Evolutionary conservation across 2,797 vertebrate genomes (phyloP), one percentile per base, ranked within the genome.

Genomic region (Apodemus agrarius): DNA sequence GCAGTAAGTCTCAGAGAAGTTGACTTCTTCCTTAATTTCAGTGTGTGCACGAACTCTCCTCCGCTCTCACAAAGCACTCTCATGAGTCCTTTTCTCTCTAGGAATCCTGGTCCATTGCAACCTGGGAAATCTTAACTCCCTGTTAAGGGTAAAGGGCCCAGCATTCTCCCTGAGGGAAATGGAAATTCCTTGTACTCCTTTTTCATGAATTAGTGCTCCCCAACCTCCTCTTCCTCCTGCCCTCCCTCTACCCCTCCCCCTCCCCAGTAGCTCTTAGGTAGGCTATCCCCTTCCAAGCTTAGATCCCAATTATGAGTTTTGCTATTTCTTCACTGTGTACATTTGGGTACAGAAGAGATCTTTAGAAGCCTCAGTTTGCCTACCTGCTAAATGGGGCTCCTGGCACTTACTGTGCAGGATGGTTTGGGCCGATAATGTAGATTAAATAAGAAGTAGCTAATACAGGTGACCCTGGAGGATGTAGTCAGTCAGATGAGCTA

Each of bases 131-230:
- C 91, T 67, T 75, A 88, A 93, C 94, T 95, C 94, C 96, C 67
- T 80, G 69, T 86, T 93, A 89, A 97, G 96, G 85, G 93, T 92
- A 91, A 97, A 96, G 69, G 95, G 94, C 93, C 97, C 93, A 97
- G 92, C 75, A 81, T 95, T 95, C 92, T 97, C 90, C 95, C 85
- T 16, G 24, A 92, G 90, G 63, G 95, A 80, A 97, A 96, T 91
- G 74, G 93, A 97, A 97, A 97, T 98, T 97, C 95, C 86, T 97
- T 40, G 63, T 95, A 97, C 97, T 96, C 95, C 59, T 97, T 97
- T 82, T 72, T 91, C 85, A 90, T 97, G 95, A 98, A 89, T 67
- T 49, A 67, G 29, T 0, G 40, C 34, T 2, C 22, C 82, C 65
- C 6, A 43, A 43, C 6, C 13, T 2, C 29, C 31, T 34, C 14